A percentile compares a stretch with the other conserved stretches of the same genome.
Evolutionary conservation across 2,113 vertebrate genomes (phyloP).

Genomic region (Phrynosoma platyrhinos): DNA sequence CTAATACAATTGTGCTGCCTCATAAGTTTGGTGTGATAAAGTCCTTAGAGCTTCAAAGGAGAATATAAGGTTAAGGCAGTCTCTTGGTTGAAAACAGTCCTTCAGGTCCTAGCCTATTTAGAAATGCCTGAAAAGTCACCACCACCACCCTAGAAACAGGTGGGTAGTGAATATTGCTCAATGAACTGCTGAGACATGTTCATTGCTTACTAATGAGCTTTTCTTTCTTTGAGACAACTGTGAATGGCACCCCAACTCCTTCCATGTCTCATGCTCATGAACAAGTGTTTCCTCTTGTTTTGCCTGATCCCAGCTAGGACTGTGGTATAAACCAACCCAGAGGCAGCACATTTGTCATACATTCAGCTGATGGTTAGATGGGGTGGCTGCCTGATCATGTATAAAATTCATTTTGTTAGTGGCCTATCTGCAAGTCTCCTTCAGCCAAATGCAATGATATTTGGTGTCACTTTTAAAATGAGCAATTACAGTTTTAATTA

Average conservation of each 20-base stretch:
- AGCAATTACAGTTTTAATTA: conserved; percentile 46
- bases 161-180: background rate
- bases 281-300: conserved; percentile 24
- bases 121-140: background rate
- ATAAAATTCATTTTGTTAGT: conserved; percentile 20
- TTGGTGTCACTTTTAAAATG: conserved; percentile 24
- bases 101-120: background rate
- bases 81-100: background rate
- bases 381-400: conserved; percentile 12
- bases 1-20: too few relatives aligned
- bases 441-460: conserved; percentile 16
- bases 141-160: background rate
- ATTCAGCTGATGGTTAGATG: conserved; percentile 4
- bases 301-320: background rate
- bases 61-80: background rate
- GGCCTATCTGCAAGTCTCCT: conserved; percentile 2
- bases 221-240: background rate
- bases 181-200: background rate
- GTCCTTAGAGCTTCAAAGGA: background rate
- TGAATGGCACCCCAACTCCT: background rate
- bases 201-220: background rate
- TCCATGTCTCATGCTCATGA: background rate
- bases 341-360: background rate
- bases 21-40: too few relatives aligned
- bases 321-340: background rate